Base-by-base conservation (phyloP, 2,113 vertebrate genomes). In the Sinocyclocheilus maitianheensis region DNA sequence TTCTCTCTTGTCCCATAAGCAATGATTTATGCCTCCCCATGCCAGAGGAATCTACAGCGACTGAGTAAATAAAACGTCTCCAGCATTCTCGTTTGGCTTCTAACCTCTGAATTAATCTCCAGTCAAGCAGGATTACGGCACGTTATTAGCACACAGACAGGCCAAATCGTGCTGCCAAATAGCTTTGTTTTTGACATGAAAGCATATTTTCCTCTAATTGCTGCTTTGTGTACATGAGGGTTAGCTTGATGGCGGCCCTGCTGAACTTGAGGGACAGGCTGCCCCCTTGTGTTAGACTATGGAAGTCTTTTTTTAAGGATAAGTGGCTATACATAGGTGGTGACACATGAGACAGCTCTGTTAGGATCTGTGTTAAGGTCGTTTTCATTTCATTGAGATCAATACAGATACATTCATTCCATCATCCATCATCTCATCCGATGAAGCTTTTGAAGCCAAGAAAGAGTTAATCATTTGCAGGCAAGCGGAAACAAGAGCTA, bases 241-340 rank as follows among this genome's bases (percentile, higher is more conserved):
- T 83, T 40, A 22, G 46, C 58, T 83, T 58, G 18, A 22, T 58
- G 12, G 51, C 7, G 0, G 67, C 20, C 2, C 7, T 58, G 82
- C 53, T 84, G 12, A 84, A 91, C 83, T 34, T 22, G 90, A 90
- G 82, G 90, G 83, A 87, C 13, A 90, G 89, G 87, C 92, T 81
- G 88, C 92, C 93, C 91, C 89, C 92, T 91, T 84, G 91, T 91
- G 92, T 87, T 86, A 58, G 78, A 85, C 43, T n/a, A n/a, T n/a
- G 48, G 7, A 83, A n/a, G 24, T 26, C 30, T 74, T 6, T n/a
- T 51, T 51, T 51, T 51, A 51, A 6, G 11, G 37, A 65, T 30
- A 46, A 81, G 40, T 11, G 16, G 14, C 40, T 48, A 48, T 81
- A 48, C 48, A 18, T 30, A 65, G n/a, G n/a, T 40, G 51, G 53